Evolutionary conservation across 2,113 vertebrate genomes (phyloP).

Genomic region (Ictidomys tridecemlineatus): DNA sequence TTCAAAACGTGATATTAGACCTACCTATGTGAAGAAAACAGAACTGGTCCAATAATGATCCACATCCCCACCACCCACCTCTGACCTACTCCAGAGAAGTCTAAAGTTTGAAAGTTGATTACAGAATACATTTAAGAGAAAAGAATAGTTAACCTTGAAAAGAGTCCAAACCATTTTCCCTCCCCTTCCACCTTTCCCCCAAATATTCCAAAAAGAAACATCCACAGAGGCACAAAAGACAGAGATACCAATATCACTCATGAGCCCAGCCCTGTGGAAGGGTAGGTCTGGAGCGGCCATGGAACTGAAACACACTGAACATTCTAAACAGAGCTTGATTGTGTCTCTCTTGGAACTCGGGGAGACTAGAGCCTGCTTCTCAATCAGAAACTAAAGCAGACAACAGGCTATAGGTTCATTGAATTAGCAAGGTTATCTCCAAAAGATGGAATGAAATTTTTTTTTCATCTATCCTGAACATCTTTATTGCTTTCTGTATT

Average conservation of each 20-base stretch:
- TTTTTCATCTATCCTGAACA: neutral
- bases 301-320: neutral
- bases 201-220: neutral
- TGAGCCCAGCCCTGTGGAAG: neutral
- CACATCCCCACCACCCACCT: neutral
- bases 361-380: neutral
- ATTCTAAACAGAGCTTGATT: neutral
- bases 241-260: neutral
- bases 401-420: neutral
- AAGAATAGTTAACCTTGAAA: neutral
- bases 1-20: slow-evolving; percentile 52
- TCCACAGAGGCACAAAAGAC: neutral
- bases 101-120: slow-evolving; percentile 50
- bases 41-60: neutral
- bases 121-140: neutral
- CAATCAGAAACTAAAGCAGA: neutral
- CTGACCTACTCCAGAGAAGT: slow-evolving; percentile 50
- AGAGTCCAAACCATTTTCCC: neutral
- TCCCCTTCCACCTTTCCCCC: neutral
- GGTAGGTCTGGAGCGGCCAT: no score
- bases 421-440: neutral
- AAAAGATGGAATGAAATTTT: neutral
- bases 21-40: neutral
- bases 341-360: neutral
- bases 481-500: neutral